phyloP scores from a whole-genome alignment of 2,113 vertebrate genomes.

The Mobula birostris region DNA sequence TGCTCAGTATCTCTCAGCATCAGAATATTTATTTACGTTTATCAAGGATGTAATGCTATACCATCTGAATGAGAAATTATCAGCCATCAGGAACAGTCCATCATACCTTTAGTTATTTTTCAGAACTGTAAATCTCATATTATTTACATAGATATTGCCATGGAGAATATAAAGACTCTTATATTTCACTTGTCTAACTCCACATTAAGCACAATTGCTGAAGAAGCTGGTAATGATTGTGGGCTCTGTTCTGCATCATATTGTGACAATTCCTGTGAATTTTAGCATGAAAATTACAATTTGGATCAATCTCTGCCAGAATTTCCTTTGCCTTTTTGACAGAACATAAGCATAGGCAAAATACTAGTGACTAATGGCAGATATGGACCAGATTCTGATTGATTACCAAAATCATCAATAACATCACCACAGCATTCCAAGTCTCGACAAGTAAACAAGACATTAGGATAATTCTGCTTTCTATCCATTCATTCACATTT shows the following conservation, averaged over 20 bases:
- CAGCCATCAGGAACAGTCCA: neutral
- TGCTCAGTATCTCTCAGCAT: neutral
- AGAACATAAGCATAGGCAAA: neutral
- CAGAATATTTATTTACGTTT: slow-evolving; percentile 5
- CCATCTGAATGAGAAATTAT: neutral
- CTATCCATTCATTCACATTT: neutral
- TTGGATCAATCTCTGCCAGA: neutral
- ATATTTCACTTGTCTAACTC: neutral
- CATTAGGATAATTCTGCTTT: neutral
- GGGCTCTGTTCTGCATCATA: neutral
- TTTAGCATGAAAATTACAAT: neutral
- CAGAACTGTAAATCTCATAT: neutral
- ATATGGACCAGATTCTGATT: neutral
- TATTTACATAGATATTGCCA: neutral
- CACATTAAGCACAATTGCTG: neutral
- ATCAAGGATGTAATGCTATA: neutral
- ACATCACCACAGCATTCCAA: neutral
- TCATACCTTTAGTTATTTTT: neutral
- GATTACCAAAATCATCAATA: neutral
- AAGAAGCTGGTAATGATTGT: neutral
- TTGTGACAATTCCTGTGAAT: neutral
- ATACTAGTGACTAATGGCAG: neutral
- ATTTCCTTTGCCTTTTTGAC: neutral
- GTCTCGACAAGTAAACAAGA: neutral
- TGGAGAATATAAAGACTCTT: neutral